phyloP scores from a whole-genome alignment of 2,888 invertebrate species.

The Steinernema scapterisci region DNA sequence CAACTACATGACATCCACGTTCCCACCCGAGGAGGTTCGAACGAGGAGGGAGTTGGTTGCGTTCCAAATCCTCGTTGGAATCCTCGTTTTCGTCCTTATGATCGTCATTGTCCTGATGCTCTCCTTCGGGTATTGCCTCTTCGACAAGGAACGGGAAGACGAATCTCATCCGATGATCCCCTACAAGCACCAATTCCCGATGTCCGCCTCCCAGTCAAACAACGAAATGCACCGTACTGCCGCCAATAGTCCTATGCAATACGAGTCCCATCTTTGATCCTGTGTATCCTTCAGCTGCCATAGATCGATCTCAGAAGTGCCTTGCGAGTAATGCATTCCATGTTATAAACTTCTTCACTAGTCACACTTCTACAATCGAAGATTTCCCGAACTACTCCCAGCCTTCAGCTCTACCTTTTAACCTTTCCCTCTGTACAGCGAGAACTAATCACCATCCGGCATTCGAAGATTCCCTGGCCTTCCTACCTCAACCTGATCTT shows the following conservation, averaged over 20 bases:
- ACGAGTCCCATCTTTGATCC: no score
- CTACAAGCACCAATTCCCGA: not conserved
- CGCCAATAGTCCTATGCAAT: not conserved
- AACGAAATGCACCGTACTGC: constrained; percentile 4
- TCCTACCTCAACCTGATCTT: no score
- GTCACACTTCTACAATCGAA: no score
- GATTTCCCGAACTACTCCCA: no score
- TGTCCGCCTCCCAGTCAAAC: constrained; percentile 24
- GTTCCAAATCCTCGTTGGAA: constrained; percentile 53
- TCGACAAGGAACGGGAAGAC: constrained; percentile 14
- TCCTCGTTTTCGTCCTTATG: constrained; percentile 51
- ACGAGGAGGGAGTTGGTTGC: constrained; percentile 52
- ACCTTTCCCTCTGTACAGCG: no score
- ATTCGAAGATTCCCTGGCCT: no score
- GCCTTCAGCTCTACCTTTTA: no score
- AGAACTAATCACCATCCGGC: no score
- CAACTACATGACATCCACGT: constrained; percentile 67
- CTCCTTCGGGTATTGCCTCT: constrained; percentile 51
- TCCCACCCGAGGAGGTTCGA: constrained; percentile 62
- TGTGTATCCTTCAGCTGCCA: no score
- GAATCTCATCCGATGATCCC: constrained; percentile 31
- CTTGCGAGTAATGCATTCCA: constrained; percentile 21
- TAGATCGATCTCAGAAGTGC: not conserved
- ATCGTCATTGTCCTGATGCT: constrained; percentile 53
- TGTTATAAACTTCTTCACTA: no score